These are phyloP conservation scores for Cottus gobio DNA, from an alignment of 2,113 vertebrate genomes.

Conservation along the genomic window DNA sequence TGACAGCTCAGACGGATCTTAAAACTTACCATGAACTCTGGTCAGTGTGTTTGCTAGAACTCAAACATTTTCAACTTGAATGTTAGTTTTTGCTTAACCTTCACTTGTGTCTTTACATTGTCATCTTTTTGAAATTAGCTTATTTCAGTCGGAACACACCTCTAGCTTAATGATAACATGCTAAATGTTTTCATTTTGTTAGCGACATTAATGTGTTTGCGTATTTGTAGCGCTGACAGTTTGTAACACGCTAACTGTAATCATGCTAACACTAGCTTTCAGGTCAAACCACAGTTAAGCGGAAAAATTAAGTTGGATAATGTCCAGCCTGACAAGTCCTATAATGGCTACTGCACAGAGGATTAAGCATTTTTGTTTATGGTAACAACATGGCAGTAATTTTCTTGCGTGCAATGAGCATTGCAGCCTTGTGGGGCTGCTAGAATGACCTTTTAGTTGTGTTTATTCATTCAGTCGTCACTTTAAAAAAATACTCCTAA, in stretches of 20 bases:
- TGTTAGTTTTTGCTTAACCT: background rate
- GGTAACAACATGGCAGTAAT: background rate
- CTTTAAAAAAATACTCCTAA: slow-evolving; percentile 39
- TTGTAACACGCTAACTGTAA: background rate
- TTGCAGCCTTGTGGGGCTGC: slow-evolving; percentile 3
- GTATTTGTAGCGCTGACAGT: background rate
- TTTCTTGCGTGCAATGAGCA: slow-evolving; percentile 19
- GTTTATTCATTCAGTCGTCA: slow-evolving; percentile 36
- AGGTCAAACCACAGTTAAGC: background rate
- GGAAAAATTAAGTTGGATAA: background rate
- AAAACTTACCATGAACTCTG: background rate
- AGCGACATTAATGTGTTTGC: background rate
- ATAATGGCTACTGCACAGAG: background rate
- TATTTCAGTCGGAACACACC: background rate
- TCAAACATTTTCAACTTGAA: background rate
- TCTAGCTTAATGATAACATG: background rate
- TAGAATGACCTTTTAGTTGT: slow-evolving; percentile 3
- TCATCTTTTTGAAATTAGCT: background rate
- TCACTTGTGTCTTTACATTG: background rate
- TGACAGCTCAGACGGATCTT: background rate
- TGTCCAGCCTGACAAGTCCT: background rate
- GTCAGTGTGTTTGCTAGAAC: background rate
- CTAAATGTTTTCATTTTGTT: background rate
- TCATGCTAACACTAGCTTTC: background rate
- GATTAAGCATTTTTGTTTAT: background rate